These are phyloP conservation scores for Anarhynchus alexandrinus DNA, from an alignment of 2,113 vertebrate genomes.

Conservation along the genomic window DNA sequence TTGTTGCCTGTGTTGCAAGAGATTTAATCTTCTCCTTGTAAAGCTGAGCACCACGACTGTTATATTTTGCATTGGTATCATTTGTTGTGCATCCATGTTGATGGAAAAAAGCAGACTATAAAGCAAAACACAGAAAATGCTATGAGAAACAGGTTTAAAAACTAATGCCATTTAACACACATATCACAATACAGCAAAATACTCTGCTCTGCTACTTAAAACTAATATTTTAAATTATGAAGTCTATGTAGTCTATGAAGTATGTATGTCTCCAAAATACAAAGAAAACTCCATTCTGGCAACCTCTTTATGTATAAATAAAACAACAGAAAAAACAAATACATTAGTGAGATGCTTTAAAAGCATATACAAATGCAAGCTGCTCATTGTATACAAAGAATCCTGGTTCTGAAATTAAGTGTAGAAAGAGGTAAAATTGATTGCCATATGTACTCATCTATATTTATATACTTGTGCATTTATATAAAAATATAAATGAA, in stretches of 20 bases:
- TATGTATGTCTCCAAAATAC: not conserved
- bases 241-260: not conserved
- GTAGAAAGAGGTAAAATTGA: not conserved
- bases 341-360: not conserved
- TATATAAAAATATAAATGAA: not conserved
- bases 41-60: slow-evolving; percentile 85
- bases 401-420: not conserved
- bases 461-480: not conserved
- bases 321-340: not conserved
- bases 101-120: slow-evolving; percentile 85
- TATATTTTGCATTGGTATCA: slow-evolving; percentile 91
- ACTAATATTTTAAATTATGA: not conserved
- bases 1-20: slow-evolving; percentile 84
- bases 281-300: not conserved
- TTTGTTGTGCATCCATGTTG: slow-evolving; percentile 84
- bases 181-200: not conserved
- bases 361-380: not conserved
- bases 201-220: not conserved
- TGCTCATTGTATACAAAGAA: not conserved
- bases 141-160: not conserved
- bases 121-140: not conserved
- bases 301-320: not conserved
- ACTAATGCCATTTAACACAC: not conserved
- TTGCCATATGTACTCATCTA: not conserved
- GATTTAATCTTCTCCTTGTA: slow-evolving; percentile 88